A percentile compares a stretch with the other conserved stretches of the same genome.
These are phyloP conservation scores for Rynchops niger DNA, from an alignment of 2,113 vertebrate genomes.

Conservation along the genomic window DNA sequence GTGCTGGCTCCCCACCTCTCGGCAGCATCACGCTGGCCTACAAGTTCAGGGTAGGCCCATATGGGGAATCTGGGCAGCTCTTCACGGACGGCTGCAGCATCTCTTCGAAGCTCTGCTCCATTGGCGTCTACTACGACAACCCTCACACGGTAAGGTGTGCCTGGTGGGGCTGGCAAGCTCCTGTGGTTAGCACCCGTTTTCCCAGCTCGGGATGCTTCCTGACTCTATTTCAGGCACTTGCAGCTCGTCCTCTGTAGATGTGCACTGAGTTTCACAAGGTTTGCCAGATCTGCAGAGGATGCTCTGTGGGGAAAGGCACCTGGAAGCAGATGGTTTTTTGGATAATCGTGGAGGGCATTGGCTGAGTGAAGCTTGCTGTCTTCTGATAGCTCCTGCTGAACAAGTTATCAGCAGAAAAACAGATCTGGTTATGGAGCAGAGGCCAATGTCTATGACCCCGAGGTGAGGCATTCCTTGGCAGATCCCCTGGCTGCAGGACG, in stretches of 20 bases:
- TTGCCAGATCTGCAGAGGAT: neutral
- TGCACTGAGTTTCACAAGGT: neutral
- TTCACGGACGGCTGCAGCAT: conserved; percentile 85
- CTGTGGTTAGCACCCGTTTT: rapidly evolving
- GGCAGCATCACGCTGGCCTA: conserved; percentile 85
- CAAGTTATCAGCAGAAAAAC: neutral
- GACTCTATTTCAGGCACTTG: neutral
- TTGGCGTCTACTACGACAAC: conserved; percentile 89
- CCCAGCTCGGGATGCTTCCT: rapidly evolving
- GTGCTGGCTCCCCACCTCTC: conserved; percentile 84
- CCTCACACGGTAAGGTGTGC: conserved; percentile 83
- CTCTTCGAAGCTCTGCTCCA: conserved; percentile 81
- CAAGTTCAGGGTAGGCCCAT: conserved; percentile 86
- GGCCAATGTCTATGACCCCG: neutral
- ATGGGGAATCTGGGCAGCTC: conserved; percentile 79
- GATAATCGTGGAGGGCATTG: neutral
- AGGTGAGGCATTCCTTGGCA: neutral
- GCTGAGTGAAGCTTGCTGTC: neutral
- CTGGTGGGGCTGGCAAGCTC: neutral
- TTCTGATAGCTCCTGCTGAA: neutral
- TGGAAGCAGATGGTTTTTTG: neutral
- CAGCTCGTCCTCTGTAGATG: neutral
- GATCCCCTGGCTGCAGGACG: neutral
- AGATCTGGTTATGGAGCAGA: neutral
- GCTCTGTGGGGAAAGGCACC: neutral